Evolutionary conservation across 2,113 vertebrate species (phyloP).

Genomic region (Bettongia penicillata): DNA sequence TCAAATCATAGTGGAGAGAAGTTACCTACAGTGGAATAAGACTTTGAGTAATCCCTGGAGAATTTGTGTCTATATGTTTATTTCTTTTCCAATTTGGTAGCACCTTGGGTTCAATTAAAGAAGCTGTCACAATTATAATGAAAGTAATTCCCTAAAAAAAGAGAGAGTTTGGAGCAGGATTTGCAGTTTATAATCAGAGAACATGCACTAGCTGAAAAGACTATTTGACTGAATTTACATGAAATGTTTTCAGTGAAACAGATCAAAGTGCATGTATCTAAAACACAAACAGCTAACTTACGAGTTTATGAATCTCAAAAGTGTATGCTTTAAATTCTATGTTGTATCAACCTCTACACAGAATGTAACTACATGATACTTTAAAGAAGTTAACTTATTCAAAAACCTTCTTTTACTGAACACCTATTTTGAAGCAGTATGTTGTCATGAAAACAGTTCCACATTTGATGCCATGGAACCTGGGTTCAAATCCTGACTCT

Average conservation of each 20-base stretch:
- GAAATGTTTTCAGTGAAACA: slow-evolving; percentile 1
- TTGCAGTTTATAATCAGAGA: neutral
- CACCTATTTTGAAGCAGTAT: neutral
- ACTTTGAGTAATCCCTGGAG: neutral
- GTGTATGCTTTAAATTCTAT: slow-evolving; percentile 49
- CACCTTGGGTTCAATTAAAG: neutral
- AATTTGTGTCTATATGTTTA: neutral
- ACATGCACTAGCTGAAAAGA: neutral
- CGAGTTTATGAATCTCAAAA: slow-evolving; percentile 41
- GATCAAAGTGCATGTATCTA: slow-evolving; percentile 56
- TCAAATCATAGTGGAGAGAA: neutral
- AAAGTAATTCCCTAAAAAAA: neutral
- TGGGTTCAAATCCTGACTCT: neutral
- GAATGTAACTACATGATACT: neutral
- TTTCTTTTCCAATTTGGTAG: neutral
- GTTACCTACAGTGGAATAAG: too few relatives aligned
- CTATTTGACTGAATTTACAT: slow-evolving; percentile 24
- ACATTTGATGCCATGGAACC: neutral
- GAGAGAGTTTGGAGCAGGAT: neutral
- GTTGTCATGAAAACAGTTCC: neutral
- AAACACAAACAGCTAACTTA: slow-evolving; percentile 20
- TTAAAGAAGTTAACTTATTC: neutral
- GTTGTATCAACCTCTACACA: neutral
- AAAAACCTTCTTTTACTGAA: neutral
- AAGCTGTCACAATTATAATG: neutral